phyloP scores from a whole-genome alignment of 2,888 invertebrate genomes.

The Escarpia spicata region DNA sequence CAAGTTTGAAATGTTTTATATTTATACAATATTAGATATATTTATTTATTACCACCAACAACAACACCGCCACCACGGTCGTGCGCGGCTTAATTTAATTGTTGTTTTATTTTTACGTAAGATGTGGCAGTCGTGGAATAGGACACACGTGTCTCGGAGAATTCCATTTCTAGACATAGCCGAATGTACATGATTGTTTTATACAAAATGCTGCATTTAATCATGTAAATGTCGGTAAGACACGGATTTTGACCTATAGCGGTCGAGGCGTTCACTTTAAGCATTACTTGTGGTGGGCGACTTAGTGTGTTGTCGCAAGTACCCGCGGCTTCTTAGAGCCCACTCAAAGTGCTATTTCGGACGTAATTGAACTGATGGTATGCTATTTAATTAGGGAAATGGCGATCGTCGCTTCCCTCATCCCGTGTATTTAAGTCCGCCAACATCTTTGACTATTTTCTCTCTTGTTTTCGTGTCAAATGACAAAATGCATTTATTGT shows the following conservation, averaged over 20 bases:
- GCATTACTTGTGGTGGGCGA: neutral
- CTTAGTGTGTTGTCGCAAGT: neutral
- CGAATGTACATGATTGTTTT: neutral
- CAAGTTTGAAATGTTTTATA: too few species aligned
- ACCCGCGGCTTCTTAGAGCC: neutral
- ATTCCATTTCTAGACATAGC: too few species aligned
- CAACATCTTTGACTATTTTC: neutral
- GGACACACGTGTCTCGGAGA: too few species aligned
- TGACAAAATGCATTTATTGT: neutral
- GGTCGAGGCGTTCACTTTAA: neutral
- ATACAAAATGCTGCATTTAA: neutral
- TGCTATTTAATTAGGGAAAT: constrained; percentile 3
- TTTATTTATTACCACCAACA: too few species aligned
- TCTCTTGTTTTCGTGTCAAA: neutral
- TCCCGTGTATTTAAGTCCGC: neutral
- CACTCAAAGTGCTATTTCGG: neutral
- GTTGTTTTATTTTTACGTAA: too few species aligned
- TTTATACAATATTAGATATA: too few species aligned
- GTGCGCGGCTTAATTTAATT: too few species aligned
- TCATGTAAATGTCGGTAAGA: constrained; percentile 4
- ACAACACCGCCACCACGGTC: too few species aligned
- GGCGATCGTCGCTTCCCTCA: neutral
- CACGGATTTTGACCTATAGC: neutral
- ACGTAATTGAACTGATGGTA: neutral
- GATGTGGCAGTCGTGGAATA: too few species aligned